Conservation (phyloP, 1,140 invertebrate species). For the Ladona fulva region DNA sequence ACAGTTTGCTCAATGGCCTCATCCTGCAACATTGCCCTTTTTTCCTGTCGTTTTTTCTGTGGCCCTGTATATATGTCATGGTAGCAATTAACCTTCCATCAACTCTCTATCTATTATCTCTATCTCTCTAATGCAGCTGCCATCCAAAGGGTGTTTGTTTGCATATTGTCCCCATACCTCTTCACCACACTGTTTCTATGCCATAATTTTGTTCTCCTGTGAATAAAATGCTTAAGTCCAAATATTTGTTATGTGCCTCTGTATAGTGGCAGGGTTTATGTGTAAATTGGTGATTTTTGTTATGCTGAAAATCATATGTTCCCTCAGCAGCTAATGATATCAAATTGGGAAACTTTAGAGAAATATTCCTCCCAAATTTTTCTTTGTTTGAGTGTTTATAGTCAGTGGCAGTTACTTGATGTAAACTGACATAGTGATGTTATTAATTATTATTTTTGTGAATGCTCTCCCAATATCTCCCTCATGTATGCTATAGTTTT, state of each 20-base stretch:
- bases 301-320: background rate
- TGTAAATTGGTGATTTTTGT: background rate
- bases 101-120: background rate
- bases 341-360: background rate
- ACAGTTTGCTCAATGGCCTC: constrained; percentile 7
- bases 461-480: background rate
- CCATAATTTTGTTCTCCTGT: background rate
- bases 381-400: background rate
- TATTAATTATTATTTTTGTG: background rate
- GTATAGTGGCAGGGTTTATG: background rate
- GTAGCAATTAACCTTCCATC: background rate
- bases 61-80: background rate
- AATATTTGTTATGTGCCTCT: constrained; percentile 3
- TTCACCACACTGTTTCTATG: background rate
- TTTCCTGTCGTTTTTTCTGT: background rate
- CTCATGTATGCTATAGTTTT: background rate
- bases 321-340: background rate
- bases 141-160: background rate
- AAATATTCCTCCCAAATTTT: background rate
- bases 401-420: background rate
- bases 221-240: background rate
- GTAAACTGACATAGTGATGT: background rate
- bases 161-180: background rate
- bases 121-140: background rate
- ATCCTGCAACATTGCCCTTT: background rate